Evolutionary conservation across 2,888 invertebrate species (phyloP).

Genomic region (Dromius quadrimaculatus): DNA sequence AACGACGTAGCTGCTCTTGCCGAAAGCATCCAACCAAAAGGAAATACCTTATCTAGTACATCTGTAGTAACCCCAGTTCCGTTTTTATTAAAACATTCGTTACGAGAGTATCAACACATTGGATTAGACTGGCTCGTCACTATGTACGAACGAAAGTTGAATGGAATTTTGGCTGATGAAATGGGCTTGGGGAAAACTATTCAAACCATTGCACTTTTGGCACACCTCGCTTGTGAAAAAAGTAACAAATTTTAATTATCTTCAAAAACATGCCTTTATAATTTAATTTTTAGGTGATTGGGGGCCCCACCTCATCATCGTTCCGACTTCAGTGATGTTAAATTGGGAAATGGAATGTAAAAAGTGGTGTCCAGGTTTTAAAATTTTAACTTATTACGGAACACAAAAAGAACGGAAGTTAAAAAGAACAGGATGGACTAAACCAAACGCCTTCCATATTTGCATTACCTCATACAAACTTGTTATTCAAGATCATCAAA

Average conservation of each 20-base stretch:
- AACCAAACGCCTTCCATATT: conserved; percentile 97
- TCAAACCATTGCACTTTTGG: conserved; percentile 94
- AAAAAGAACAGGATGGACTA: conserved; percentile 96
- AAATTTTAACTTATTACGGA: conserved; percentile 98
- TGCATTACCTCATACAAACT: conserved; percentile 98
- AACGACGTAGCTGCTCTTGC: conserved; percentile 95
- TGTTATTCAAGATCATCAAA: conserved; percentile 97
- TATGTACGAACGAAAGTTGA: conserved; percentile 93
- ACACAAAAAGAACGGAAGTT: conserved; percentile 93
- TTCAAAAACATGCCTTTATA: too few relatives aligned
- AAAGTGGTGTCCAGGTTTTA: conserved; percentile 99
- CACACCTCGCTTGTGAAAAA: conserved; percentile 93
- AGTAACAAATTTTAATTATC: conserved; percentile 61
- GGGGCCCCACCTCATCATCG: conserved; percentile 99
- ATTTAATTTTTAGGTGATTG: conserved; percentile 76
- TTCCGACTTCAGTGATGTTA: conserved; percentile 98
- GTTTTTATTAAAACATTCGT: conserved; percentile 87
- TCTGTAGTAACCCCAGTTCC: conserved; percentile 95
- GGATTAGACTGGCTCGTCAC: conserved; percentile 98
- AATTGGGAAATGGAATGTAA: conserved; percentile 99
- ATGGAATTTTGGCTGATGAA: conserved; percentile 96
- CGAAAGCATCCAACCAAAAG: conserved; percentile 97
- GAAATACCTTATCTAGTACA: conserved; percentile 95
- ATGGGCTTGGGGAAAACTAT: conserved; percentile 98
- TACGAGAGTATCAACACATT: conserved; percentile 97